Base-by-base conservation (phyloP, 2,888 invertebrate genomes). In the Conistra vaccinii region DNA sequence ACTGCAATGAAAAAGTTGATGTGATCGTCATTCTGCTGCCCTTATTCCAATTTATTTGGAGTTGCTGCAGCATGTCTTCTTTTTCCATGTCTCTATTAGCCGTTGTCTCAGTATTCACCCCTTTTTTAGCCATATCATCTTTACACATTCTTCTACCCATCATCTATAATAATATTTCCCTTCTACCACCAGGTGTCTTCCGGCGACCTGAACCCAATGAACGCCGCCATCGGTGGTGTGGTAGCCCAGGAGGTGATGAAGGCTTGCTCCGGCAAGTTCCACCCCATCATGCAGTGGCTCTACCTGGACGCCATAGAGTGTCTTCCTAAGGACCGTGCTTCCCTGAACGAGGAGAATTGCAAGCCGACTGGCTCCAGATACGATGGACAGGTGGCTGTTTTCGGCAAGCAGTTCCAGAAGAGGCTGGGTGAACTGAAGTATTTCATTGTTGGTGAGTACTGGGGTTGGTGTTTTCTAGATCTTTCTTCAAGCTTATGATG, bases 201-300 rank as follows among this genome's bases (percentile, higher is more conserved):
- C 9, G 99, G 99, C 4, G 98, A 98, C 90, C 93, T 98, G 51
- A 98, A 98, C 91, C 99, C 99, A 0, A 97, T 99, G 96, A 98
- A 99, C 91, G 99, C 99, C 0, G 98, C 98, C 0, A 98, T 99
- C 88, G 99, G 99, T 68, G 99, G 99, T 32, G 97, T 99, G 73
- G 98, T 99, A 9, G 99, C 99, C 39, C 99, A 99, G 95, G 99
- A 99, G 96, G 99, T 98, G n/a, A 98, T 99, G 98, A 99, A 99
- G 96, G 99, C 99, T 0, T 99, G 99, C 95, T 98, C 98, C 61
- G 99, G 99, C 73, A 99, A 99, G 94, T 99, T 99, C 95, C 97
- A 98, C 85, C 99, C 99, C 0, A 98, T 99, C 81, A 97, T 97
- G 89, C 99, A 99, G 92, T 99, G 98, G 98, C 94, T 99, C 70